phyloP scores from a whole-genome alignment of 2,797 vertebrate species.

The Botia kubotai region DNA sequence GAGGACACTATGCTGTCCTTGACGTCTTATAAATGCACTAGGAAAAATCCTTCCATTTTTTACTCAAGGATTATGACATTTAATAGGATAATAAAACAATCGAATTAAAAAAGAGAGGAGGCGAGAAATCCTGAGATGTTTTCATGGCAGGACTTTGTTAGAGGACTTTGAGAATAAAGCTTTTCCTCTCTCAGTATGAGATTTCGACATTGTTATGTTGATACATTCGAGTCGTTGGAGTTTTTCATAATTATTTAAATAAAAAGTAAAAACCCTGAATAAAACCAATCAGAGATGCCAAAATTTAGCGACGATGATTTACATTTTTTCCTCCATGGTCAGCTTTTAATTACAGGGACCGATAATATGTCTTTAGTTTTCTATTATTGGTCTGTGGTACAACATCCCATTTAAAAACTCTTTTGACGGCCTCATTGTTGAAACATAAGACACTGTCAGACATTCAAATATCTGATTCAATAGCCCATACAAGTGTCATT shows the following conservation, averaged over 20 bases:
- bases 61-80: background rate
- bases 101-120: too few species aligned
- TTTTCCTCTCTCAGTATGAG: background rate
- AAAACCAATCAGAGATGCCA: conserved; percentile 12
- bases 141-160: too few species aligned
- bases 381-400: conserved; percentile 32
- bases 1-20: background rate
- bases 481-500: conserved; percentile 46
- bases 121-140: too few species aligned
- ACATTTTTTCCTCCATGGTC: conserved; percentile 38
- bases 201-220: background rate
- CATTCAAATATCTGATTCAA: conserved; percentile 49
- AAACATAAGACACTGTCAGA: conserved; percentile 25
- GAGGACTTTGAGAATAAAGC: too few species aligned
- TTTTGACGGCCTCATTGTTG: conserved; percentile 31
- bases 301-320: conserved; percentile 30
- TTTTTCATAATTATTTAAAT: too few species aligned
- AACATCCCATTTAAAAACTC: conserved; percentile 33
- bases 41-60: too few species aligned
- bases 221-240: background rate
- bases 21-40: background rate
- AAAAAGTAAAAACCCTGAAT: too few species aligned
- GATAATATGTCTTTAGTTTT: conserved; percentile 47
- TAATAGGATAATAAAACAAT: too few species aligned
- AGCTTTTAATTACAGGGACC: conserved; percentile 51